Evolutionary conservation across 1,140 invertebrate genomes (phyloP), one percentile per base, ranked within the genome.

Genomic region (Drosophila aff.): DNA sequence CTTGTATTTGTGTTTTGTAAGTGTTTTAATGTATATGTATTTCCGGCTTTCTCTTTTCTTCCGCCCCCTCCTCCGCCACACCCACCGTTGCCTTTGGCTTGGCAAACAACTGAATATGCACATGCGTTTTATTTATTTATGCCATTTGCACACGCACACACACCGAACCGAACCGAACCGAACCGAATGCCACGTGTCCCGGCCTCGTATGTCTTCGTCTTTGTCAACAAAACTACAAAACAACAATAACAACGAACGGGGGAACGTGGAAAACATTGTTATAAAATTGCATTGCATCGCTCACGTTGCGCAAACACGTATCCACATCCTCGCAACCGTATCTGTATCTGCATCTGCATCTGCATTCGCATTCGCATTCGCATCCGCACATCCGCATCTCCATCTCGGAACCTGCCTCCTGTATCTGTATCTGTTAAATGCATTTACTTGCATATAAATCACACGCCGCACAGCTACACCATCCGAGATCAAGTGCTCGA

Each of bases 401-500:
- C 53, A 40, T 38, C 53, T 57, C 33, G 16, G 33, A 3, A 4
- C 18, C 38, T 52, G 64, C 49, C 8, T 10, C 28, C 73, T 79
- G 52, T 69, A 49, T 65, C 60, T 77, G 77, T 73, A 65, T 90
- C 81, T 90, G 67, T 85, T 85, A 74, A 90, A 90, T 90, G 85
- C 85, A 90, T 90, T 90, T 90, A 90, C 85, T 90, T 90, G 79
- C 85, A 90, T 90, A 90, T 90, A 90, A 90, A 90, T 90, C 85
- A 80, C 75, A 72, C 65, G 18, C 11, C 46, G 23, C 61, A 44
- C 86, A 96, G 95, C 74, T 96, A 96, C 80, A 95, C 95, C 59
- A 95, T 96, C 72, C 93, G 96, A 65, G 96, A 96, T 92, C 96
- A 96, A 93, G 93, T 95, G n/a, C 92, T 96, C 57, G 96, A 96